Base-by-base conservation (phyloP, 1,140 invertebrate genomes). In the Aradophagus sp. region DNA sequence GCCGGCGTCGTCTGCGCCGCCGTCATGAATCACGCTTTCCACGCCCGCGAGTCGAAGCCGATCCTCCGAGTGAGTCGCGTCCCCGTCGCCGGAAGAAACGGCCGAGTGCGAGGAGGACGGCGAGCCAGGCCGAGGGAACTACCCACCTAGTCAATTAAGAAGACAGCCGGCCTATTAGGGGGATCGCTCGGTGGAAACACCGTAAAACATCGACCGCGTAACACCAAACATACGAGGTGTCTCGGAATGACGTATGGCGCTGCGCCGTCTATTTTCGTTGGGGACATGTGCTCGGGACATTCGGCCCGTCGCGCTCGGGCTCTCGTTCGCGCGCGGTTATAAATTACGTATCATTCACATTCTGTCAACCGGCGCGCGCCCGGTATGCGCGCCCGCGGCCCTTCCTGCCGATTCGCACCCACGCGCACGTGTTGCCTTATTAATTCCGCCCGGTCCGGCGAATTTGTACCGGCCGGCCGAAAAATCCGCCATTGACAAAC, bases 61-160 rank as follows among this genome's bases (percentile, higher is more conserved):
- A 38, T 27, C 58, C 38, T 31, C 16, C 8, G n/a, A n/a, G 15
- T 38, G 15, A 41, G 39, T 56, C 39, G 27, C 20, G 34, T 59
- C 44, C 35, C 31, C 27, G 1, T 26, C 20, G n/a, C 10, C 17
- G 17, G 13, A 14, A n/a, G 5, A 15, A 32, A n/a, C 2, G 34
- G 7, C 14, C 34, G 15, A 8, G 1, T 17, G 16, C 2, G 19
- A 5, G 7, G n/a, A 16, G 23, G 19, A 26, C 11, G 32, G 27
- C 1, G 10, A n/a, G n/a, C 0, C 12, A 23, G 12, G 1, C 29
- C 35, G 26, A 47, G 52, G 23, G 42, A 56, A 63, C 67, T 71
- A 71, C 59, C 72, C 75, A 75, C 76, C 77, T 74, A 76, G 75
- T 77, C 77, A 79, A 79, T 79, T 79, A 79, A 76, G 68, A 65